Evolutionary conservation across 2,113 vertebrate genomes (phyloP).

Genomic region (Rhodinocichla rosea): DNA sequence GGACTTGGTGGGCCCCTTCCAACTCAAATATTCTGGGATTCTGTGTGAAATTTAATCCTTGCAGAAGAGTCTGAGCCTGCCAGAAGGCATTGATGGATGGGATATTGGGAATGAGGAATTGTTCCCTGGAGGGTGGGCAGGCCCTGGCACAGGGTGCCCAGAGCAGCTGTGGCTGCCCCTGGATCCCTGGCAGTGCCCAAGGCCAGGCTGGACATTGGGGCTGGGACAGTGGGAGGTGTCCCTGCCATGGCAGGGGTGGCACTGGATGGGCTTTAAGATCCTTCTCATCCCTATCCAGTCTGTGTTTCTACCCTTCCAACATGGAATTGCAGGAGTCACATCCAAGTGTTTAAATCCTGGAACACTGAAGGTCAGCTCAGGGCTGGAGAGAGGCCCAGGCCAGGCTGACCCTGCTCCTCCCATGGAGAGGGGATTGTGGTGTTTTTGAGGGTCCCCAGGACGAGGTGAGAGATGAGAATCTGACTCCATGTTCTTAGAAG

Average conservation of each 20-base stretch:
- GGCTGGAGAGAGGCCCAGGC: neutral
- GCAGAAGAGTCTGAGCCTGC: neutral
- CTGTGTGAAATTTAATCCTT: neutral
- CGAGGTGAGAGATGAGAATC: no score
- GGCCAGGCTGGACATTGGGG: neutral
- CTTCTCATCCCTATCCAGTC: neutral
- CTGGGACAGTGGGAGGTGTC: neutral
- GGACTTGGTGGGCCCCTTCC: neutral
- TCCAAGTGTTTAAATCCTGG: neutral
- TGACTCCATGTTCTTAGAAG: no score
- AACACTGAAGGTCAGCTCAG: neutral
- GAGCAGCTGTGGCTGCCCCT: neutral
- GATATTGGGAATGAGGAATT: neutral
- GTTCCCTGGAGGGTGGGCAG: neutral
- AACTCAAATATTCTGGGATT: neutral
- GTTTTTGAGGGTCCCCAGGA: no score
- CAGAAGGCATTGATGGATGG: neutral
- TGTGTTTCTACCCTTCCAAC: neutral
- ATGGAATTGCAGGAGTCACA: neutral
- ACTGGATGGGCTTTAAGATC: accelerated
- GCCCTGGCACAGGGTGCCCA: neutral
- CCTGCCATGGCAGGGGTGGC: neutral
- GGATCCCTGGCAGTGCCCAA: neutral
- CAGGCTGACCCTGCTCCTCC: neutral
- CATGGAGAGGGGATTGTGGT: neutral